Conservation (phyloP, 2,113 vertebrate genomes). For the Neodontobutis hainanensis region DNA sequence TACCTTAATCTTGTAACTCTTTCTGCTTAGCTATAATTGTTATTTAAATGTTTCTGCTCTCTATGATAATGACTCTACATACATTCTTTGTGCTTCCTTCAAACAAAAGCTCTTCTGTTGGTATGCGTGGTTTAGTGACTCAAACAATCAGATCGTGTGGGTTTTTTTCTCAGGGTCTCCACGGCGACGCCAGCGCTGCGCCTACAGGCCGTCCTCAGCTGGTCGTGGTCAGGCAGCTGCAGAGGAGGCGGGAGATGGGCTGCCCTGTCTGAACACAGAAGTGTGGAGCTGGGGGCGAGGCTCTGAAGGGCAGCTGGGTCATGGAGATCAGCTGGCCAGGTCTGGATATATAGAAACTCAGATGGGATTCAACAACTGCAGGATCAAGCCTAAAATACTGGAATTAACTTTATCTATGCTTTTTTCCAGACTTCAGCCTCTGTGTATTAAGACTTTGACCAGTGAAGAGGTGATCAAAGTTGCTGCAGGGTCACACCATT, state of each 20-base stretch:
- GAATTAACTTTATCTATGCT: conserved; percentile 12
- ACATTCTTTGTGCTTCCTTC: conserved; percentile 12
- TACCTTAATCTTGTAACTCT: no score
- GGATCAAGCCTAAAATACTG: neutral
- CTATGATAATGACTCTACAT: neutral
- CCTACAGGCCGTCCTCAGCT: conserved; percentile 76
- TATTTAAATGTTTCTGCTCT: no score
- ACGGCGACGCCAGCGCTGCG: conserved; percentile 57
- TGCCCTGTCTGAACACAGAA: conserved; percentile 90
- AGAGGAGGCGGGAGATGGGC: conserved; percentile 81
- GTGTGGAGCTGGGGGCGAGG: conserved; percentile 98
- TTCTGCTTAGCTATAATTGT: no score
- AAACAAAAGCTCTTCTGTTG: conserved; percentile 11
- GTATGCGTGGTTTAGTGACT: neutral
- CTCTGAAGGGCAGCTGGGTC: conserved; percentile 94
- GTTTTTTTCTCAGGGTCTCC: conserved; percentile 76
- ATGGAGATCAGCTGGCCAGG: conserved; percentile 93
- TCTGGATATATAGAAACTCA: conserved; percentile 55
- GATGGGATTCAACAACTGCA: neutral
- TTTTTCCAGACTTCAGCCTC: conserved; percentile 87
- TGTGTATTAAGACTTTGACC: conserved; percentile 91
- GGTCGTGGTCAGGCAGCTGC: conserved; percentile 74
- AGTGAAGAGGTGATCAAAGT: conserved; percentile 92
- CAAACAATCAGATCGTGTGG: neutral
- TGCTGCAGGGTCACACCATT: conserved; percentile 90